phyloP scores from a whole-genome alignment of 2,113 vertebrate genomes.

The Coturnix japonica region DNA sequence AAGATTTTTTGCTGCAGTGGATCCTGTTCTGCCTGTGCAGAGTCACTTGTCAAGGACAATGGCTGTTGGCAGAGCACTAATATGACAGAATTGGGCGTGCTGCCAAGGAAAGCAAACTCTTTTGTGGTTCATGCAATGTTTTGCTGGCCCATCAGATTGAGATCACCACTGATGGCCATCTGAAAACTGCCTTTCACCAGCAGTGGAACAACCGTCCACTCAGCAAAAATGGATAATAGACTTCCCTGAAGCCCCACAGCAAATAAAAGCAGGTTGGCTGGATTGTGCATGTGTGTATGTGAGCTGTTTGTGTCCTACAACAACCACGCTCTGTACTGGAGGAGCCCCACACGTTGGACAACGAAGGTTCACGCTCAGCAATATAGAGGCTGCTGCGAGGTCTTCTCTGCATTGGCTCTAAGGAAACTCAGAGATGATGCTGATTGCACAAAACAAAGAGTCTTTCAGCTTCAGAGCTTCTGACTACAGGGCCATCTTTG shows the following conservation, averaged over 20 bases:
- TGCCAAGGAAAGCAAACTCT: constrained; percentile 63
- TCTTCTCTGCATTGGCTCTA: not conserved
- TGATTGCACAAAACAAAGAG: not conserved
- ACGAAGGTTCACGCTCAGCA: not conserved
- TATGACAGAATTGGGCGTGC: constrained; percentile 11
- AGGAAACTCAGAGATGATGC: constrained; percentile 5
- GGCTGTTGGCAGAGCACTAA: constrained; percentile 50
- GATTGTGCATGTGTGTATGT: not conserved
- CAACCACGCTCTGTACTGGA: not conserved
- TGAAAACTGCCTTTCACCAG: constrained; percentile 54
- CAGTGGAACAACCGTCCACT: not conserved
- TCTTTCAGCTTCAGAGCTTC: not conserved
- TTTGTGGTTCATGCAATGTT: constrained; percentile 26
- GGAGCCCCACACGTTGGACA: not conserved
- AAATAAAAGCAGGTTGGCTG: not conserved
- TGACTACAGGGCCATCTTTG: constrained; percentile 28
- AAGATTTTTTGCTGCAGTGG: constrained; percentile 6
- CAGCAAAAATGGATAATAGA: constrained; percentile 12
- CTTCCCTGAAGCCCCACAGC: not conserved
- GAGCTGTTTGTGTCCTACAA: not conserved
- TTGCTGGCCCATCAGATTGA: constrained; percentile 33
- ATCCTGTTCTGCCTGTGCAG: constrained; percentile 7
- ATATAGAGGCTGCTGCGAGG: not conserved
- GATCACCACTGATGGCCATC: constrained; percentile 1
- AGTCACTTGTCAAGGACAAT: constrained; percentile 72